phyloP scores from a whole-genome alignment of 2,888 invertebrate genomes.

The Epistrophe eligans region DNA sequence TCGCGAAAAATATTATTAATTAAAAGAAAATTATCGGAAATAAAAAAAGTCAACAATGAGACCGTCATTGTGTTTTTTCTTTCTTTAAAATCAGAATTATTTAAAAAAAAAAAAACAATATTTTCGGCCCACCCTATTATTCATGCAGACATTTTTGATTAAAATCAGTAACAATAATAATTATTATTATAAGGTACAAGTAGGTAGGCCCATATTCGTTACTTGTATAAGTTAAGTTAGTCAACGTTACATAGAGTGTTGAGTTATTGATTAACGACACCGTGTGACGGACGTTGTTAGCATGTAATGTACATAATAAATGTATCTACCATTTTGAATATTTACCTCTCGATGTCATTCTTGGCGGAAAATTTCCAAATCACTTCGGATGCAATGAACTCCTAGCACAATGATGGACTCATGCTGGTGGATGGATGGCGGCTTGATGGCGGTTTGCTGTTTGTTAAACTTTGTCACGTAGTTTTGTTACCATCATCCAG shows the following conservation, averaged over 20 bases:
- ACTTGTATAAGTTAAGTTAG: not conserved
- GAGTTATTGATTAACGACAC: constrained; percentile 18
- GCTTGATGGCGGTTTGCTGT: constrained; percentile 32
- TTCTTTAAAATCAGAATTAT: too few species aligned
- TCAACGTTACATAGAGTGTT: not conserved
- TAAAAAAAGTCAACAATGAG: too few species aligned
- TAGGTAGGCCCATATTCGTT: not conserved
- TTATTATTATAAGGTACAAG: constrained; percentile 1
- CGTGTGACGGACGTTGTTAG: not conserved
- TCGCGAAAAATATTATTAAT: too few species aligned
- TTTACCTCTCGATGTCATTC: constrained; percentile 19
- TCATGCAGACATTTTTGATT: constrained; percentile 31
- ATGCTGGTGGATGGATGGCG: constrained; percentile 38
- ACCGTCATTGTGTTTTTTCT: too few species aligned
- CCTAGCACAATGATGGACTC: constrained; percentile 36
- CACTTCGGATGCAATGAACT: constrained; percentile 49
- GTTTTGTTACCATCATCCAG: constrained; percentile 34
- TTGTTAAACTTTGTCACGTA: constrained; percentile 63
- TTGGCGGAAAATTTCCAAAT: constrained; percentile 37
- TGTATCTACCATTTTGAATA: not conserved
- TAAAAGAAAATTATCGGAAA: too few species aligned
- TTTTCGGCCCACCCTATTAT: not conserved
- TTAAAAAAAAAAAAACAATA: too few species aligned
- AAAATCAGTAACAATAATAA: constrained; percentile 20
- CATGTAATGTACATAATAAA: not conserved